These are phyloP conservation scores for Malacoraja senta DNA, from an alignment of 2,797 vertebrate species.

Conservation along the genomic window DNA sequence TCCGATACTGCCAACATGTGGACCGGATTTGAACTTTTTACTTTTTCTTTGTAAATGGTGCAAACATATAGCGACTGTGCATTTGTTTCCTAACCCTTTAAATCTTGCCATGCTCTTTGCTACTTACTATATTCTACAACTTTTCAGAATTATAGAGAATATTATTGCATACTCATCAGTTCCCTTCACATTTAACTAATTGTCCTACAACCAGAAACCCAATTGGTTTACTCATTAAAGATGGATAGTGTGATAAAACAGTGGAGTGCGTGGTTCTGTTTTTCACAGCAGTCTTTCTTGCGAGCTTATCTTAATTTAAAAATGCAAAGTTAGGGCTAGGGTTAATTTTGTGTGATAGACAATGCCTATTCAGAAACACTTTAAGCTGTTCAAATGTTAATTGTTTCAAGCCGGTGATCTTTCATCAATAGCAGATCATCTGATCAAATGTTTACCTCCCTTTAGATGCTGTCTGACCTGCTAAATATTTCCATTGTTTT, in stretches of 20 bases:
- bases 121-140: background rate
- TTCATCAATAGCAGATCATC: too few species aligned
- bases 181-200: background rate
- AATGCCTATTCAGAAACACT: background rate
- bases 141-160: background rate
- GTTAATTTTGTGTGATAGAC: background rate
- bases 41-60: too few species aligned
- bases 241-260: too few species aligned
- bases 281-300: background rate
- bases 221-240: background rate
- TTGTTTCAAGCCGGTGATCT: too few species aligned
- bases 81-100: background rate
- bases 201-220: too few species aligned
- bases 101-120: too few species aligned
- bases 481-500: too few species aligned
- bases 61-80: background rate
- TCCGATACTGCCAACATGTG: too few species aligned
- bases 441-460: too few species aligned
- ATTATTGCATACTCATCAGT: too few species aligned
- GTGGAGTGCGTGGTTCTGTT: background rate
- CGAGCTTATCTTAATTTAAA: background rate
- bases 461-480: too few species aligned
- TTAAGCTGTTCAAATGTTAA: background rate
- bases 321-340: background rate
- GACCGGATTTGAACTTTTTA: too few species aligned